phyloP scores from a whole-genome alignment of 2,888 invertebrate species.

The Orchesella flavescens region DNA sequence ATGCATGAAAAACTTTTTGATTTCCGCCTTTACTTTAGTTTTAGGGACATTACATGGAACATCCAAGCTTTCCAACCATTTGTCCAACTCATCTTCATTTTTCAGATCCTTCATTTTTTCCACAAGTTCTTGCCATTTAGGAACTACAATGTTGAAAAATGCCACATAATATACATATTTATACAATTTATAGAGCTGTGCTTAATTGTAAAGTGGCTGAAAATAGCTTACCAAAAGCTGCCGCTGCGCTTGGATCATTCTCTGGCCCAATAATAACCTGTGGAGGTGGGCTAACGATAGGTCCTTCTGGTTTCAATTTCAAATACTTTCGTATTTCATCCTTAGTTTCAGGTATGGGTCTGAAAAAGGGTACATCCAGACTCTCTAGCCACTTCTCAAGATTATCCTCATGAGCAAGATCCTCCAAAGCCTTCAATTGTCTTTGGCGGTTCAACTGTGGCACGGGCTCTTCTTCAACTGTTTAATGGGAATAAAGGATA shows the following conservation, averaged over 20 bases:
- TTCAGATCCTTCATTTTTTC: constrained; percentile 59
- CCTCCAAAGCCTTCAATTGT: constrained; percentile 28
- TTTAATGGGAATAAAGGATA: no score
- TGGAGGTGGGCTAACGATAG: background rate
- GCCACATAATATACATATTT: no score
- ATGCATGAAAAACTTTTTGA: constrained; percentile 58
- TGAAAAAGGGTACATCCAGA: constrained; percentile 50
- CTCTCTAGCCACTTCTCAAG: constrained; percentile 65
- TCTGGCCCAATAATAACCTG: background rate
- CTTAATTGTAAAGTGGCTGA: background rate
- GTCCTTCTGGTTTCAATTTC: background rate
- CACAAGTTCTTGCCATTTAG: constrained; percentile 49
- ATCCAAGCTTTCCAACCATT: constrained; percentile 63
- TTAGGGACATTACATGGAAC: constrained; percentile 47
- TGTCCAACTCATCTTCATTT: constrained; percentile 56
- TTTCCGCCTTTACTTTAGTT: constrained; percentile 48
- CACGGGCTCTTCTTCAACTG: no score
- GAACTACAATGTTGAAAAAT: no score
- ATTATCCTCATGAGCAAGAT: constrained; percentile 47
- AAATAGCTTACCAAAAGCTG: constrained; percentile 12
- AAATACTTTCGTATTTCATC: constrained; percentile 58
- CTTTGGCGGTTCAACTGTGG: constrained; percentile 19
- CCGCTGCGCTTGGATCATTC: background rate
- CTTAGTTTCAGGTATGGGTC: constrained; percentile 49
- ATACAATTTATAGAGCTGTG: background rate